phyloP scores from a whole-genome alignment of 2,888 invertebrate species.

The Lamellibrachia satsuma region DNA sequence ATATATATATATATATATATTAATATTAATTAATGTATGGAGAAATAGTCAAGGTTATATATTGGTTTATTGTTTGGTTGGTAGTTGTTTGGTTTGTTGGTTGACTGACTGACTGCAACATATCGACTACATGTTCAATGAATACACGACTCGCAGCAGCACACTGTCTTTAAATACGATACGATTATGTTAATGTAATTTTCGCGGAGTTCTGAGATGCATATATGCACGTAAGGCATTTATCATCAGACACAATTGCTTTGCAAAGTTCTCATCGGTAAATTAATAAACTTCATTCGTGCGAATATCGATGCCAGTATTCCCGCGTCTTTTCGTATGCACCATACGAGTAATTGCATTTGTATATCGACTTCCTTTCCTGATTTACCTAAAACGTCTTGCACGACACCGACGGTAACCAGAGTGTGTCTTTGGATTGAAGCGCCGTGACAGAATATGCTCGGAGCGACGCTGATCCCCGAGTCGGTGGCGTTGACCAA shows the following conservation, averaged over 20 bases:
- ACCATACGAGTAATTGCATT: not conserved
- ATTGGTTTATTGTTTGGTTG: no score
- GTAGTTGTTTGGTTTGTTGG: no score
- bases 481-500: not conserved
- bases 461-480: not conserved
- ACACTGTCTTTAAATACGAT: not conserved
- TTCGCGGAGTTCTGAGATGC: not conserved
- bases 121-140: no score
- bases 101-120: no score
- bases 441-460: not conserved
- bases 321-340: not conserved
- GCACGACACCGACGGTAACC: not conserved
- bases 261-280: conserved; percentile 6
- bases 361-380: not conserved
- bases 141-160: no score
- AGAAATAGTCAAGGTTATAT: not conserved
- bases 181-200: not conserved
- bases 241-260: not conserved
- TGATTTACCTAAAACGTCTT: not conserved
- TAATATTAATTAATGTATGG: no score
- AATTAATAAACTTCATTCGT: not conserved
- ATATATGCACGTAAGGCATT: not conserved
- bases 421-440: not conserved
- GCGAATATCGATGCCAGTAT: not conserved
- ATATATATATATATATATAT: no score